Evolutionary conservation across 2,888 invertebrate species (phyloP).

Genomic region (Acrobasis repandana): DNA sequence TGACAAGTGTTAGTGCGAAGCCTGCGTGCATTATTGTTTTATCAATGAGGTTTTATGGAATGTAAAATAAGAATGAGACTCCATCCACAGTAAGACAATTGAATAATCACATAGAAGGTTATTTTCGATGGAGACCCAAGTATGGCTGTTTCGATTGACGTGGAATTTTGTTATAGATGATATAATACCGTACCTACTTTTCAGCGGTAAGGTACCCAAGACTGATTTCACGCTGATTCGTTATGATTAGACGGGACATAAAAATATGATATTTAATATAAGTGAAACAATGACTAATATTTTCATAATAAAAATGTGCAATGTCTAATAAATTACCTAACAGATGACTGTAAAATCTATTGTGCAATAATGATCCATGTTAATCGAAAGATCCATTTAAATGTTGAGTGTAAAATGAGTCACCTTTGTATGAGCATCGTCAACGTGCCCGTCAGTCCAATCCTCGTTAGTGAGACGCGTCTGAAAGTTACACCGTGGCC

Average conservation of each 20-base stretch:
- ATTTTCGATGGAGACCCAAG: constrained; percentile 2
- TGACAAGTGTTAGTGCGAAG: constrained; percentile 37
- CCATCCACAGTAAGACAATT: constrained; percentile 15
- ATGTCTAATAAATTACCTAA: no score
- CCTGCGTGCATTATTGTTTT: constrained; percentile 44
- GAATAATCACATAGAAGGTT: background rate
- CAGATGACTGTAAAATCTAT: background rate
- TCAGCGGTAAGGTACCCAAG: no score
- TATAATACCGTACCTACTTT: no score
- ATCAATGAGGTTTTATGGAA: constrained; percentile 22
- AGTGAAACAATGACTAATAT: no score
- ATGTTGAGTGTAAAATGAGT: constrained; percentile 44
- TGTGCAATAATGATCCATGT: constrained; percentile 13
- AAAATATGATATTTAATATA: no score
- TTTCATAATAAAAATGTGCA: no score
- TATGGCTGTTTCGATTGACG: constrained; percentile 3
- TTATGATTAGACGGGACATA: no score
- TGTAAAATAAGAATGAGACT: constrained; percentile 6
- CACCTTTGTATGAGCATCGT: constrained; percentile 79
- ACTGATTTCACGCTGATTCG: no score
- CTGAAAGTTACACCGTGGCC: constrained; percentile 68
- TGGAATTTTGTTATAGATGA: background rate
- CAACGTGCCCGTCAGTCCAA: constrained; percentile 73
- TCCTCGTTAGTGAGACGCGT: constrained; percentile 71
- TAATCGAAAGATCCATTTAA: constrained; percentile 31